Conservation (phyloP, 2,113 vertebrate species). For the Meriones unguiculatus region DNA sequence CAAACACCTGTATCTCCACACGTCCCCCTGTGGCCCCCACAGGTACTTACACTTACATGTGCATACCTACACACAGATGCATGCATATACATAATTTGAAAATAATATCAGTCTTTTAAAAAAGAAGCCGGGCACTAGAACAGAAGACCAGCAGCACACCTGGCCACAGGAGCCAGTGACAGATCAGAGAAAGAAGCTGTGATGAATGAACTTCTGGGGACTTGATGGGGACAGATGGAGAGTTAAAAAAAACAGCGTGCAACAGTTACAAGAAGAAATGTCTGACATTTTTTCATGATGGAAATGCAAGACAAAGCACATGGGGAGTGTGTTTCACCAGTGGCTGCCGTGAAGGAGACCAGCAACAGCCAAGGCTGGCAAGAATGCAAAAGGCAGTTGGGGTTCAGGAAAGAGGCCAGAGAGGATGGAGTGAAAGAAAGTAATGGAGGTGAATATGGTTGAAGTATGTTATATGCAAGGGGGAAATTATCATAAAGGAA, state of each 20-base stretch:
- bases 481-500: not conserved
- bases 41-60: not conserved
- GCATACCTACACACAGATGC: not conserved
- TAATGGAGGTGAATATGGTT: no score
- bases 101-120: not conserved
- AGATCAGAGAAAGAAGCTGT: not conserved
- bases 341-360: not conserved
- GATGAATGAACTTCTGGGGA: not conserved
- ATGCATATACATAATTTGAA: not conserved
- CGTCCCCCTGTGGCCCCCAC: not conserved
- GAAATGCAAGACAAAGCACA: not conserved
- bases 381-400: not conserved
- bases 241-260: not conserved
- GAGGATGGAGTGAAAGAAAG: not conserved
- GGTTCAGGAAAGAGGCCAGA: not conserved
- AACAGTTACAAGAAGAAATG: not conserved
- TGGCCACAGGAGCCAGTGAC: not conserved
- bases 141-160: not conserved
- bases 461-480: not conserved
- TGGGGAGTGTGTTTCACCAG: no score
- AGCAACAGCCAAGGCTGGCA: not conserved
- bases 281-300: not conserved
- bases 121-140: not conserved
- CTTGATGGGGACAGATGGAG: not conserved
- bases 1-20: not conserved